These are phyloP conservation scores for Macrobrachium rosenbergii DNA, from an alignment of 1,140 invertebrate species.

Conservation along the genomic window DNA sequence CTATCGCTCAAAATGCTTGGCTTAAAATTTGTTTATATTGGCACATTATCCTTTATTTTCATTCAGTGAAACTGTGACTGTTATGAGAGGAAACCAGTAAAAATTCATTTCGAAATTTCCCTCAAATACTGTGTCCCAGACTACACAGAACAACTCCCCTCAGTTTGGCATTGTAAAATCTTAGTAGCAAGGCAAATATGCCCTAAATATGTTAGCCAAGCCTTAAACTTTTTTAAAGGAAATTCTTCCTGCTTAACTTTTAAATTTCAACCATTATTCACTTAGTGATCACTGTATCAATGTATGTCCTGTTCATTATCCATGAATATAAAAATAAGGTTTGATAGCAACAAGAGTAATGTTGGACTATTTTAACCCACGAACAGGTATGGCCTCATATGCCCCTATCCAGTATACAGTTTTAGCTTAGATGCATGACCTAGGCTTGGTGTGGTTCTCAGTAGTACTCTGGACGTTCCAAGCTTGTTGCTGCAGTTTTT, in stretches of 20 bases:
- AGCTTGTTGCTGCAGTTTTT: slow-evolving; percentile 31
- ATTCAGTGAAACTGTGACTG: slow-evolving; percentile 57
- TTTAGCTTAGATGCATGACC: slow-evolving; percentile 52
- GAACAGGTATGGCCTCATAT: slow-evolving; percentile 36
- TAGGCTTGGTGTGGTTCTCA: slow-evolving; percentile 47
- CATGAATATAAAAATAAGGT: slow-evolving; percentile 14
- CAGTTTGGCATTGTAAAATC: slow-evolving; percentile 6
- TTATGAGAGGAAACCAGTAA: slow-evolving; percentile 57
- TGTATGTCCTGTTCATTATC: background rate
- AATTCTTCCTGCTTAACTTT: slow-evolving; percentile 6
- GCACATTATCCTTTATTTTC: slow-evolving; percentile 55
- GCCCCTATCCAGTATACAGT: slow-evolving; percentile 35
- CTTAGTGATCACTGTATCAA: slow-evolving; percentile 22
- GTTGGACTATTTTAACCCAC: slow-evolving; percentile 4
- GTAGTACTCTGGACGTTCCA: slow-evolving; percentile 20
- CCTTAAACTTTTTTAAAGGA: slow-evolving; percentile 14
- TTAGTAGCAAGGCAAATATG: background rate
- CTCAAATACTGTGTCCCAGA: slow-evolving; percentile 9
- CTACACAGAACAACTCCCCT: slow-evolving; percentile 21
- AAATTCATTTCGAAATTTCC: background rate
- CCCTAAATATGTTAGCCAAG: slow-evolving; percentile 27
- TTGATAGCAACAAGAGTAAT: slow-evolving; percentile 26
- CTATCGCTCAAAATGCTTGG: slow-evolving; percentile 63
- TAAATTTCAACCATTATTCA: background rate
- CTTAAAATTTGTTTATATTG: slow-evolving; percentile 60